These are phyloP conservation scores for Cyclophora punctaria DNA, from an alignment of 2,888 invertebrate genomes.

Conservation along the genomic window DNA sequence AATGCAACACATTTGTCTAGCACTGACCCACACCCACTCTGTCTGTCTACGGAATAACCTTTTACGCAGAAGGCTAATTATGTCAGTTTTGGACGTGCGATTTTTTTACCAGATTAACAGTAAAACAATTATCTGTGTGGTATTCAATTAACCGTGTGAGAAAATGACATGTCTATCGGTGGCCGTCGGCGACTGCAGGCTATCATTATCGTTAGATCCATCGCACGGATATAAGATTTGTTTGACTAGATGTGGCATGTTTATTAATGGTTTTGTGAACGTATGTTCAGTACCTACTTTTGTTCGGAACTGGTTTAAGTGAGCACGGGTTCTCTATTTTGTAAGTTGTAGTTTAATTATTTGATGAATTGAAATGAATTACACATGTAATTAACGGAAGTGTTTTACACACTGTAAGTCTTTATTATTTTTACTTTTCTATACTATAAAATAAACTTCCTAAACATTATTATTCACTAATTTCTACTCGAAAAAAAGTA, in stretches of 20 bases:
- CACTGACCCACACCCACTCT: constrained; percentile 4
- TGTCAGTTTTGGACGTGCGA: constrained; percentile 28
- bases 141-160: constrained; percentile 63
- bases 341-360: too few species aligned
- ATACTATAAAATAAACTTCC: too few species aligned
- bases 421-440: too few species aligned
- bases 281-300: too few species aligned
- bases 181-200: constrained; percentile 37
- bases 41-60: constrained; percentile 19
- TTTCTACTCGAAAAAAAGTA: too few species aligned
- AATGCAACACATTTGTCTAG: too few species aligned
- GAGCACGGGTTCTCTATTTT: too few species aligned
- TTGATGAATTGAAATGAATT: too few species aligned
- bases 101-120: constrained; percentile 35
- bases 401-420: too few species aligned
- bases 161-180: constrained; percentile 62
- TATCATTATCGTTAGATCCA: constrained; percentile 45
- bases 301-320: not conserved
- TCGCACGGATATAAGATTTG: constrained; percentile 24
- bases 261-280: not conserved
- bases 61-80: constrained; percentile 21
- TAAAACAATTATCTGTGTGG: constrained; percentile 49
- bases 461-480: too few species aligned
- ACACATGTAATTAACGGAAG: too few species aligned
- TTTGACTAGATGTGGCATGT: constrained; percentile 33